Conservation (phyloP, 2,888 invertebrate species). For the Dichetophora obliterata region DNA sequence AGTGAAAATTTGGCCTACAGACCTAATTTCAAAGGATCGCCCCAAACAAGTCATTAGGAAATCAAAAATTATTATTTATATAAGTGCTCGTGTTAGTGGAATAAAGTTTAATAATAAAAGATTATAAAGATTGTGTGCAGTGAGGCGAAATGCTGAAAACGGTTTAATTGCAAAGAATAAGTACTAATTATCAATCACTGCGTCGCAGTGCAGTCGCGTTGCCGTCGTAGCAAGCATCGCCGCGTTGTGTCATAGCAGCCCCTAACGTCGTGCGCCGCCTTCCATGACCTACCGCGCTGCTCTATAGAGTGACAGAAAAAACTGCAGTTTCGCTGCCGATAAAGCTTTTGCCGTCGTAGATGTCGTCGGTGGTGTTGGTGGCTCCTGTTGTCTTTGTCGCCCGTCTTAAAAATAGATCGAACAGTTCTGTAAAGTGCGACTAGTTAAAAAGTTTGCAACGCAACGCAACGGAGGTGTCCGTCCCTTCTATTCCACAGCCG, state of each 20-base stretch:
- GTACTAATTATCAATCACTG: slow-evolving; percentile 27
- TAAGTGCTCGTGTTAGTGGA: background rate
- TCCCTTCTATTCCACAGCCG: background rate
- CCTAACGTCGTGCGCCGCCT: slow-evolving; percentile 11
- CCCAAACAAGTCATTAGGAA: slow-evolving; percentile 53
- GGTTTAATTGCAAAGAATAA: slow-evolving; percentile 9
- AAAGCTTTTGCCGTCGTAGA: slow-evolving; percentile 24
- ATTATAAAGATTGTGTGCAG: background rate
- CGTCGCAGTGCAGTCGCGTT: slow-evolving; percentile 28
- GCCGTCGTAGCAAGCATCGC: slow-evolving; percentile 17
- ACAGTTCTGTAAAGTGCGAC: background rate
- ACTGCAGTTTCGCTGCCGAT: slow-evolving; percentile 24
- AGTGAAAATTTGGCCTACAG: slow-evolving; percentile 53
- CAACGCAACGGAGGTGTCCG: background rate
- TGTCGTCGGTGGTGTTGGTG: background rate
- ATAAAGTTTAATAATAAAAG: background rate
- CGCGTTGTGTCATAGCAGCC: slow-evolving; percentile 39
- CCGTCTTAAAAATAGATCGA: slow-evolving; percentile 17
- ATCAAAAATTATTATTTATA: slow-evolving; percentile 38
- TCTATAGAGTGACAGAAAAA: slow-evolving; percentile 26
- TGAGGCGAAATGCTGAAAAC: slow-evolving; percentile 3
- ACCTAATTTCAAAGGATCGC: slow-evolving; percentile 51
- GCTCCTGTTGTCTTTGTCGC: slow-evolving; percentile 27
- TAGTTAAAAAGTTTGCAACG: slow-evolving; percentile 9
- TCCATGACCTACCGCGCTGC: slow-evolving; percentile 3